Evolutionary conservation across 2,113 vertebrate genomes (phyloP), one percentile per base, ranked within the genome.

Genomic region (Murina feae): DNA sequence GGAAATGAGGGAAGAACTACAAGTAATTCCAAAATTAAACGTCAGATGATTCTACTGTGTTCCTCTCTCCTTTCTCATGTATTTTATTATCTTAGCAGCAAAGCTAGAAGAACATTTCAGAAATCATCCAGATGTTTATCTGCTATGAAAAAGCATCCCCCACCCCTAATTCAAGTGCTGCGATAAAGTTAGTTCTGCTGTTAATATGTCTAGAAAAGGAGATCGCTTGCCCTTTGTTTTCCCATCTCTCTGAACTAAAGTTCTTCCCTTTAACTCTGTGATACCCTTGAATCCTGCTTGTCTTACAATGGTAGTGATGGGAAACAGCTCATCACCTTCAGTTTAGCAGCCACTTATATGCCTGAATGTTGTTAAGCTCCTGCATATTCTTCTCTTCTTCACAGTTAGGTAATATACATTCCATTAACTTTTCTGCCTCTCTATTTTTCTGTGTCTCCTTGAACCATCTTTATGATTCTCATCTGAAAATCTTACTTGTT

Each of bases 21-120:
- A 83, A 83, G 39, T 42, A 42, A 81, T 25, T 60, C 16, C 25
- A 93, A 89, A 83, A 60, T 66, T 51, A 83, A 89, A 89, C 65
- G 17, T 79, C 0, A 42, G 25, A 89, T 20, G 21, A 37, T 23
- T 80, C 55, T 79, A 28, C 5, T 42, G 20, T 68, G 10, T 49
- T 55, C 44, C 28, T n/a, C 18, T 85, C 16, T 47, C 3, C 28
- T 86, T 85, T 9, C 47, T n/a, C 18, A 20, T 9, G 7, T 88
- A 80, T 81, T 76, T 90, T 74, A 89, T 74, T 60, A 58, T 32
- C 11, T 80, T 84, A 65, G 18, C 66, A 90, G 17, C 65, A 75
- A 79, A 91, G 25, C 58, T 68, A 55, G 28, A 88, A 53, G 28
- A 95, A 89, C 80, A 80, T 21, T 93, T 96, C 35, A 89, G n/a